Conservation (phyloP, 1,140 invertebrate genomes). For the Ectropis grisescens region DNA sequence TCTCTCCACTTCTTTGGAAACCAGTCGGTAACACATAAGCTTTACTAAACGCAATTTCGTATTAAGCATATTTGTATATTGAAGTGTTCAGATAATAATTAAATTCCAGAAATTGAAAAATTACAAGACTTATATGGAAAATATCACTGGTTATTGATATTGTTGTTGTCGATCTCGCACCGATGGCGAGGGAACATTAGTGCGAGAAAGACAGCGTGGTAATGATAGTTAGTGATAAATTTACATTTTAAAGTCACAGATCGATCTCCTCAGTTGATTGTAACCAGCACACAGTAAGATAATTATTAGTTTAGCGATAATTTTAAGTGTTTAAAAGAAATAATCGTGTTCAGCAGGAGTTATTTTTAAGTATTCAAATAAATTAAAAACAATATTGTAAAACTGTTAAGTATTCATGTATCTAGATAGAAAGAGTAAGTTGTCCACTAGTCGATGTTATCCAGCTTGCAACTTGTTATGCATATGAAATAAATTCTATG, state of each 20-base stretch:
- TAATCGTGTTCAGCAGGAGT: slow-evolving; percentile 63
- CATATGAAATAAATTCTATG: slow-evolving; percentile 48
- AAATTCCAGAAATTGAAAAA: no score
- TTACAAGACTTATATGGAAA: no score
- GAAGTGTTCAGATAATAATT: slow-evolving; percentile 65
- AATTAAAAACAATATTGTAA: slow-evolving; percentile 53
- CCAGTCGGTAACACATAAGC: slow-evolving; percentile 40
- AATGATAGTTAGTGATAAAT: no score
- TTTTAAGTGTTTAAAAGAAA: slow-evolving; percentile 57
- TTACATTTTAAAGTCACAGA: no score
- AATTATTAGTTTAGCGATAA: slow-evolving; percentile 62
- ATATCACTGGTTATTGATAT: no score
- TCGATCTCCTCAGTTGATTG: slow-evolving; percentile 32
- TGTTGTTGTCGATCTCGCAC: no score
- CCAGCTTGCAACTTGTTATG: slow-evolving; percentile 61
- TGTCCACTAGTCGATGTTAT: slow-evolving; percentile 63
- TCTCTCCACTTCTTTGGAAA: slow-evolving; percentile 46
- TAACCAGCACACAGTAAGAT: slow-evolving; percentile 63
- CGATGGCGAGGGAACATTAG: no score
- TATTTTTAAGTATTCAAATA: slow-evolving; percentile 60
- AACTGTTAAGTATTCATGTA: slow-evolving; percentile 66
- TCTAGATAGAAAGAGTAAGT: slow-evolving; percentile 57
- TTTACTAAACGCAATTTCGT: slow-evolving; percentile 51
- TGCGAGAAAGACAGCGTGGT: no score
- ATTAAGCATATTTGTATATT: slow-evolving; percentile 47